phyloP scores from a whole-genome alignment of 2,113 vertebrate genomes.

The Uropsilus gracilis region DNA sequence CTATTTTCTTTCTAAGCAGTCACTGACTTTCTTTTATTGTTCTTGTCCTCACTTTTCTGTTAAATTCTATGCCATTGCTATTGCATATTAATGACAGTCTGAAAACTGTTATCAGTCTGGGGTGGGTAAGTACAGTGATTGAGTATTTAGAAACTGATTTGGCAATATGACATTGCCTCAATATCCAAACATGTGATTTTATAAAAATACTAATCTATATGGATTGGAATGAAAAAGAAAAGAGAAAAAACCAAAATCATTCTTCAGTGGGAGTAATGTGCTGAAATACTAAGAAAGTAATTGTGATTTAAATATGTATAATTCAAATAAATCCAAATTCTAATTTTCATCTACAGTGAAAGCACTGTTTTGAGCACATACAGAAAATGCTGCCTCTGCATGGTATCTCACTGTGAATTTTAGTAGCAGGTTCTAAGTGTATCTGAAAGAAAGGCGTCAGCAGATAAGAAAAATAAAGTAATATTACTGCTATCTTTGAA shows the following conservation, averaged over 20 bases:
- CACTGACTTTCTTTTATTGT: constrained; percentile 11
- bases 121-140: not conserved
- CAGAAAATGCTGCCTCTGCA: not conserved
- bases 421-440: not conserved
- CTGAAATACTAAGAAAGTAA: not conserved
- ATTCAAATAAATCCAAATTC: constrained; percentile 3
- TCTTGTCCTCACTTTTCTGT: not conserved
- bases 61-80: constrained; percentile 24
- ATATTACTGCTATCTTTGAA: not conserved
- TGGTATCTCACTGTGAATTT: constrained; percentile 13
- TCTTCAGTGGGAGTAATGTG: not conserved
- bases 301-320: not conserved
- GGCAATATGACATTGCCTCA: not conserved
- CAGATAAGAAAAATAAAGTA: constrained; percentile 14
- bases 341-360: constrained; percentile 30
- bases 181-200: not conserved
- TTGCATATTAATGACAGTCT: not conserved
- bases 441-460: not conserved
- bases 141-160: not conserved
- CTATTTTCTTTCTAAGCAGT: not conserved
- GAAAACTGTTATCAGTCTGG: constrained; percentile 5
- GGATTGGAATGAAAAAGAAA: not conserved
- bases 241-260: not conserved
- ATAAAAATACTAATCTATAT: not conserved
- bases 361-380: not conserved